Conservation (phyloP, 2,888 invertebrate genomes). For the Apodemia duryi region DNA sequence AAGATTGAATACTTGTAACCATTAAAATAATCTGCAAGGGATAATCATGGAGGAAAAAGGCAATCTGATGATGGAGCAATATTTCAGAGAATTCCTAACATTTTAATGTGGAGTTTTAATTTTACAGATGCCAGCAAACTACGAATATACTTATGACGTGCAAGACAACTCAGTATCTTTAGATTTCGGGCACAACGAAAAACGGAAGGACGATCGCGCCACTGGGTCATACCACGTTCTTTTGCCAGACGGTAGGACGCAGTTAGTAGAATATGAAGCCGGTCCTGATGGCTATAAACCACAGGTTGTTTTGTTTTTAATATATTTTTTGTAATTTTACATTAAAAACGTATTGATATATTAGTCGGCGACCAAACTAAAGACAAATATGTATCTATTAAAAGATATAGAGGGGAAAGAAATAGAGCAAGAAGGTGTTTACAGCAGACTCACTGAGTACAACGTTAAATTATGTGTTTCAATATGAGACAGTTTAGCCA, state of each 20-base stretch:
- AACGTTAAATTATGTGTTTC: too few relatives aligned
- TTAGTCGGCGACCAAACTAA: too few relatives aligned
- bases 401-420: too few relatives aligned
- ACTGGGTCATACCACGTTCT: slow-evolving; percentile 82
- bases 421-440: too few relatives aligned
- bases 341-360: background rate
- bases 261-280: slow-evolving; percentile 82
- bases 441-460: too few relatives aligned
- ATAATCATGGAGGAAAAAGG: too few relatives aligned
- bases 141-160: slow-evolving; percentile 82
- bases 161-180: slow-evolving; percentile 77
- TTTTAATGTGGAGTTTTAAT: background rate
- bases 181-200: slow-evolving; percentile 83
- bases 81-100: background rate
- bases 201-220: slow-evolving; percentile 81
- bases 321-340: too few relatives aligned
- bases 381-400: too few relatives aligned
- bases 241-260: slow-evolving; percentile 82
- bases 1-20: too few relatives aligned
- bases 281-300: slow-evolving; percentile 81
- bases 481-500: too few relatives aligned
- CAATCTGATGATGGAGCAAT: background rate
- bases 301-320: slow-evolving; percentile 53
- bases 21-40: too few relatives aligned
- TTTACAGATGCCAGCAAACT: slow-evolving; percentile 79